Evolutionary conservation across 2,113 vertebrate species (phyloP), one percentile per base, ranked within the genome.

Genomic region (Alaudala cheleensis): DNA sequence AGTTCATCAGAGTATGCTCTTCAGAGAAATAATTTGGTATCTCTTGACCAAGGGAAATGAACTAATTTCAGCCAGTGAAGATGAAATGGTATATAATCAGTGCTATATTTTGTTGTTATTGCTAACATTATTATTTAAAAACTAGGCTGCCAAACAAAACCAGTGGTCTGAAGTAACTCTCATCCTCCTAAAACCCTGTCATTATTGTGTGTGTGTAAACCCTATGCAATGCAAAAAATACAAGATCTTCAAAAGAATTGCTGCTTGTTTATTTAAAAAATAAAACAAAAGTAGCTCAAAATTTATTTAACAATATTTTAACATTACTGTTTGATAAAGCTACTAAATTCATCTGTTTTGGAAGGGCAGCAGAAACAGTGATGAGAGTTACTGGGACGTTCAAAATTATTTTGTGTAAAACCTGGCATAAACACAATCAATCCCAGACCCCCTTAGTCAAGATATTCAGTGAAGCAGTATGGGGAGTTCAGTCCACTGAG

Each of bases 51-150:
- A 81, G 69, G 64, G 86, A 88, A 93, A 93, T 91, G 58, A 93
- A 96, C 86, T 86, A 72, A 85, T 82, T 95, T 28, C 2, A 19
- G 67, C 84, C 81, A 40, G 11, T 66, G 56, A 92, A 88, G 57
- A 88, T 70, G 17, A 89, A 87, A 93, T 95, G 88, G 81, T 91
- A 58, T 97, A 90, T 95, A 97, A 97, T 97, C 97, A 96, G 94
- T 80, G 90, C 97, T 98, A 77, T 96, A 94, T 97, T 97, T 97
- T 96, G 65, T 97, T 97, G 94, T 96, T 97, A 97, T 95, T 97
- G 95, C 92, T 97, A 96, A 93, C 60, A 90, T 97, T 97, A 96
- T 96, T 79, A 87, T 90, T 95, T 94, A 64, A 71, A 74, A 97
- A 45, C 79, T 86, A 94, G 95, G 83, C 94, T 98, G 95, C 95